Base-by-base conservation (phyloP, 2,113 vertebrate genomes). In the Rhadina sibilatrix region DNA sequence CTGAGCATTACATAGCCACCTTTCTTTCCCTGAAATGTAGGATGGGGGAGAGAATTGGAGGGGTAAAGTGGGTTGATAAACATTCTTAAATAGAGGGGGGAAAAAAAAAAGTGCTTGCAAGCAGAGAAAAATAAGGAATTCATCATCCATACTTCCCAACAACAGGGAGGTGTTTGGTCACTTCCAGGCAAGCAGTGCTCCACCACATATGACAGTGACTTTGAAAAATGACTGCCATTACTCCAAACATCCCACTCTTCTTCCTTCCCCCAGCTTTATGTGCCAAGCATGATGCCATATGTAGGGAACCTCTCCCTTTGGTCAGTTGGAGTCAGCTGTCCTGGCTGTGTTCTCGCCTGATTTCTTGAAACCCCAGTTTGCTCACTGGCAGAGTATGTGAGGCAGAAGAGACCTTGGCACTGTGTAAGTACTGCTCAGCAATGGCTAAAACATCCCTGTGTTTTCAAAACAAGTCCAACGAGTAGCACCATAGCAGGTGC, bases 261-360 rank as follows among this genome's bases (percentile, higher is more conserved):
- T 63, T 68, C 33, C 12, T 74, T 83, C 5, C 6, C 9, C 1
- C 12, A 56, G 5, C 4, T 84, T 77, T 38, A 27, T 27, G 35
- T 61, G 23, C n/a, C 65, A 21, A 81, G 11, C 37, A 35, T 2
- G 6, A 35, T 25, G 6, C 35, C 30, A 7, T 6, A 30, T 4
- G 5, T 11, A 9, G 23, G 4, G 8, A 15, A 10, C 30, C 27
- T 35, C 3, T 8, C 9, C 0, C 15, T 72, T 66, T 50, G 2
- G 14, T 50, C 16, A 25, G 6, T 1, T 61, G 46, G 23, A n/a
- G 21, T 31, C 68, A 89, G 15, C 37, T 65, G 13, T 65, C 30
- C 52, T 25, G 25, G 37, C 8, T 56, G 5, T 70, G 21, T 24
- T 14, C 20, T 30, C 9, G 69, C 24, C 23, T 50, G 38, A 5